Evolutionary conservation across 2,797 vertebrate species (phyloP).

Genomic region (Varecia variegata): DNA sequence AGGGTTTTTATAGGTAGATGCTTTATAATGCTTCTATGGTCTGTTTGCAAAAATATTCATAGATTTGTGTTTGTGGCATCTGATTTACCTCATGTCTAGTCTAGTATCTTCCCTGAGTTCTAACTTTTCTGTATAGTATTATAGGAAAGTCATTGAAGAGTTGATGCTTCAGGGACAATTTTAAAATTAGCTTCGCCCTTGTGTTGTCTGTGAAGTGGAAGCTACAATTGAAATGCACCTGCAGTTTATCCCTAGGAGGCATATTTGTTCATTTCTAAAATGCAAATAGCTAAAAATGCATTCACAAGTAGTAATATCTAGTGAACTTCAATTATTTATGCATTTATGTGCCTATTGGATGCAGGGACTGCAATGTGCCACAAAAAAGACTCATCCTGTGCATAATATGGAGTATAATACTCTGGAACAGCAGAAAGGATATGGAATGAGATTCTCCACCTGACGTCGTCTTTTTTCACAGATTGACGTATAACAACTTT

Average conservation of each 20-base stretch:
- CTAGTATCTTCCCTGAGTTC: not conserved
- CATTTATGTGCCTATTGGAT: not conserved
- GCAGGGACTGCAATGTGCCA: not conserved
- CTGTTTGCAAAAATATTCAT: slow-evolving; percentile 40
- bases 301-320: not conserved
- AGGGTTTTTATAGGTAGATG: slow-evolving; percentile 44
- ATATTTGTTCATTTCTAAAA: slow-evolving; percentile 45
- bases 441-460: not conserved
- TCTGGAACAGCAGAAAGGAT: not conserved
- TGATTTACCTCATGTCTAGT: not conserved
- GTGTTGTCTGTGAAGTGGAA: not conserved
- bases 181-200: not conserved
- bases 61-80: not conserved
- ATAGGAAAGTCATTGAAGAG: not conserved
- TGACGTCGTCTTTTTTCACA: slow-evolving; percentile 26
- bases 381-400: not conserved
- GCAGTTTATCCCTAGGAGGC: slow-evolving; percentile 12
- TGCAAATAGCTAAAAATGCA: not conserved
- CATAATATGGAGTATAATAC: not conserved
- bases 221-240: not conserved
- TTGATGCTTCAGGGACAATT: not conserved
- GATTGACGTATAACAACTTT: not conserved
- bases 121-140: not conserved
- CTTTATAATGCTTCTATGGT: slow-evolving; percentile 25
- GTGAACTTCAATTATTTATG: not conserved